Evolutionary conservation across 2,888 invertebrate species (phyloP), one percentile per base, ranked within the genome.

Genomic region (Nipponacmea schrenckii): DNA sequence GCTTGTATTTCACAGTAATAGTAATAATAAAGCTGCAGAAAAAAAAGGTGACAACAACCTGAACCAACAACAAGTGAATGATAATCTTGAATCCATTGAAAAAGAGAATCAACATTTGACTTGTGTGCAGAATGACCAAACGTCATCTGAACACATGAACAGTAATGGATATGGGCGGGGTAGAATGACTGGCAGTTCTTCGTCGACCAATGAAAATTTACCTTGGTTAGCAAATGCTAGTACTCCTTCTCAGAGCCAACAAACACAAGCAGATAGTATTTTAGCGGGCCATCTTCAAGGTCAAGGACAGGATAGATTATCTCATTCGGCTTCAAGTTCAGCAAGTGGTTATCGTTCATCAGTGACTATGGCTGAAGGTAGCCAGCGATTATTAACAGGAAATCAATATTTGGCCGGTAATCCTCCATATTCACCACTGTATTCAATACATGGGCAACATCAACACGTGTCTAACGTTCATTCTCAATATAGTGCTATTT

Each of bases 111-210:
- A 14, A 12, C 20, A 24, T 3, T 24, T 24, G 12, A 24, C 24
- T 56, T 39, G 39, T 39, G 20, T 24, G 24, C 20, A 56, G 71
- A 76, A 82, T 81, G 81, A 78, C 63, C 77, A 64, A 46, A 74
- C 70, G 67, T 68, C 68, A 70, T 73, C 76, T 69, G 78, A 75
- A 78, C 83, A 81, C 76, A 84, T 84, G 84, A 80, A 80, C 71
- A 77, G 80, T 68, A 81, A 83, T 84, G 84, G 83, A 66, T 79
- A 73, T 74, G 81, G 81, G 72, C 76, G 81, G 74, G 78, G 75
- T 79, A 81, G 82, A 81, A 80, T 84, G 83, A 83, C 82, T 72
- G 83, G 83, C 74, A 80, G 80, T 73, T 70, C 73, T 62, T 66
- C 75, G 64, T 79, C 80, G 44, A 78, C 71, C 72, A 77, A 78